Percentiles rank a stretch among this genome's conserved stretches.
Evolutionary conservation across 2,888 invertebrate species (phyloP).

Genomic region (Eilema sororculum): DNA sequence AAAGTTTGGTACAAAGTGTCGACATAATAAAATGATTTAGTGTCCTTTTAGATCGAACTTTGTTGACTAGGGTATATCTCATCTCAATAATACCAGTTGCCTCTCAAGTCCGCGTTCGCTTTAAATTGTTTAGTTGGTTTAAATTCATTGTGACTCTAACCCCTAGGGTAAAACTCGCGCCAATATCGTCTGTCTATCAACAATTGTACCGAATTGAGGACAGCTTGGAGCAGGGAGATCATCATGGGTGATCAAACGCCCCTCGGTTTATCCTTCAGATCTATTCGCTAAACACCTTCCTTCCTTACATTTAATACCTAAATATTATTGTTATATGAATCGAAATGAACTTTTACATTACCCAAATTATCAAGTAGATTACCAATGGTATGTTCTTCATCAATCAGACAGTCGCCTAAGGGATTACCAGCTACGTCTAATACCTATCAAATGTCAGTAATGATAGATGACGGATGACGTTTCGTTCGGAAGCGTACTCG

Average conservation of each 20-base stretch:
- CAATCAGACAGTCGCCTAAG: slow-evolving; percentile 17
- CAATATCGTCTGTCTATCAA: too few relatives aligned
- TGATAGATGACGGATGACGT: slow-evolving; percentile 31
- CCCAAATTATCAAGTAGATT: slow-evolving; percentile 10
- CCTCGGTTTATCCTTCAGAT: too few relatives aligned
- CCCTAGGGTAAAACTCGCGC: neutral
- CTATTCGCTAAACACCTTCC: too few relatives aligned
- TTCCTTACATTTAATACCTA: neutral
- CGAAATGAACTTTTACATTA: neutral
- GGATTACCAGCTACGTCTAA: neutral
- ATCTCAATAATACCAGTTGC: too few relatives aligned
- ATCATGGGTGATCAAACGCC: too few relatives aligned
- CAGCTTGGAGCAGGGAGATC: too few relatives aligned
- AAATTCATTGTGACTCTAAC: too few relatives aligned
- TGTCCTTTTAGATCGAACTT: neutral
- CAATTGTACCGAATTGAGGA: too few relatives aligned
- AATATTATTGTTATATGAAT: neutral
- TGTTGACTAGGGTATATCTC: neutral
- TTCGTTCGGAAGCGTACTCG: slow-evolving; percentile 34
- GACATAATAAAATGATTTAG: neutral
- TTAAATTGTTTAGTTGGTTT: too few relatives aligned
- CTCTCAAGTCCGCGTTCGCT: too few relatives aligned
- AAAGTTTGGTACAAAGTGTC: too few relatives aligned
- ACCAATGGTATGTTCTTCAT: slow-evolving; percentile 8
- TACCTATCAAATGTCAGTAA: slow-evolving; percentile 35